Base-by-base conservation (phyloP, 2,797 vertebrate genomes). In the Orestias chungarensis region DNA sequence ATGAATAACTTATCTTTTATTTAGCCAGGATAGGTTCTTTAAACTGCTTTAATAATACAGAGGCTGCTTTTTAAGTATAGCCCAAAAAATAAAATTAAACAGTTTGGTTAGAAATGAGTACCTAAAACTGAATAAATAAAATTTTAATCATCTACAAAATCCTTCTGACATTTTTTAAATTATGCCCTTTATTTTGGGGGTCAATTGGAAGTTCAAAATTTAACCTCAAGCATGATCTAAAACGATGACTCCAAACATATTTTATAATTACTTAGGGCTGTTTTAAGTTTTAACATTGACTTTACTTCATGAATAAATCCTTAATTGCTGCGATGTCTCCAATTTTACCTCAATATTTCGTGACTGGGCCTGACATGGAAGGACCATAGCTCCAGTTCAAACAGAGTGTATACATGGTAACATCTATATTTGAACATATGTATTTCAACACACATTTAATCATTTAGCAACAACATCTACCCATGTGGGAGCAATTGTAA, bases 391-490 rank as follows among this genome's bases (percentile, higher is more conserved):
- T 10, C n/a, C 6, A 52, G 50, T 44, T 68, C 29, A 66, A 64
- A 35, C n/a, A 29, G 46, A 42, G 20, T 23, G 11, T 40, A 55
- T 66, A 1, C n/a, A n/a, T 35, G 12, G 47, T 10, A 20, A 76
- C 43, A 69, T 10, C 42, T 11, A 62, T 18, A 55, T 49, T 6
- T 35, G 25, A 67, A 50, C 25, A 44, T 47, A 55, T 33, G 40
- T 55, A 49, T 70, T 71, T 62, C 49, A 14, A 71, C 40, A 57
- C 49, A 7, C 20, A 64, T 70, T 3, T 42, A 40, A 27, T 23
- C 20, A 61, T 62, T 52, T 18, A 27, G 33, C 47, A 55, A 57
- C 9, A 11, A 40, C 33, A 23, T 42, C 29, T 44, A 1, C n/a
- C 11, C 3, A 23, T 5, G 27, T 70, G 18, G 17, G 38, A 66